Evolutionary conservation across 2,113 vertebrate genomes (phyloP).

Genomic region (Podarcis muralis): DNA sequence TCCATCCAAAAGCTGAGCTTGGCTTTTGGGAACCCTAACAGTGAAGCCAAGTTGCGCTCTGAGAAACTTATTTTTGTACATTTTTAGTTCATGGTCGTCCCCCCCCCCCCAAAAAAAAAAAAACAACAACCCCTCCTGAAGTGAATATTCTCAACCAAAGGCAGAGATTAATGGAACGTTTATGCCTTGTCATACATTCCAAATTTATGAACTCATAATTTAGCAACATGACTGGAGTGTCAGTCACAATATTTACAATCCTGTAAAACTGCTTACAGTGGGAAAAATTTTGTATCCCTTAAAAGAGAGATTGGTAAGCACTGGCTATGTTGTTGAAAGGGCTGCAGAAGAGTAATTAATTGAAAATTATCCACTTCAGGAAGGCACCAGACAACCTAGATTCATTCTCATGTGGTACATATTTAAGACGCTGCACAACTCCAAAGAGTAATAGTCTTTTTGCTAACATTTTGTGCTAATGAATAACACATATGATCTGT

Average conservation of each 20-base stretch:
- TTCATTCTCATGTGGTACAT: not conserved
- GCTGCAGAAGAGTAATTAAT: not conserved
- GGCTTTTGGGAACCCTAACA: slow-evolving; percentile 41
- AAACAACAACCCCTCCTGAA: not conserved
- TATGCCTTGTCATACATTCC: slow-evolving; percentile 24
- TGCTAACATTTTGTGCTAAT: not conserved
- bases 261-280: not conserved
- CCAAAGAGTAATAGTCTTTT: not conserved
- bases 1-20: slow-evolving; percentile 17
- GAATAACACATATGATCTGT: not conserved
- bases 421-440: not conserved
- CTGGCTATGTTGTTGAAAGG: not conserved
- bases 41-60: slow-evolving; percentile 21
- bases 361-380: not conserved
- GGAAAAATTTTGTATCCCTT: not conserved
- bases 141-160: slow-evolving; percentile 25
- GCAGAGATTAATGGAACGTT: slow-evolving; percentile 5
- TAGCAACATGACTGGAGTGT: slow-evolving; percentile 5
- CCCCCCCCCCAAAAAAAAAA: slow-evolving; percentile 2
- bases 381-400: not conserved
- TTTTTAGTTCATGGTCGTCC: slow-evolving; percentile 28
- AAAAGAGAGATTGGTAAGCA: not conserved
- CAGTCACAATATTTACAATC: not conserved
- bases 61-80: slow-evolving; percentile 44
- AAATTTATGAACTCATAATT: slow-evolving; percentile 4